These are phyloP conservation scores for Noctilio leporinus DNA, from an alignment of 2,113 vertebrate genomes.

Conservation along the genomic window DNA sequence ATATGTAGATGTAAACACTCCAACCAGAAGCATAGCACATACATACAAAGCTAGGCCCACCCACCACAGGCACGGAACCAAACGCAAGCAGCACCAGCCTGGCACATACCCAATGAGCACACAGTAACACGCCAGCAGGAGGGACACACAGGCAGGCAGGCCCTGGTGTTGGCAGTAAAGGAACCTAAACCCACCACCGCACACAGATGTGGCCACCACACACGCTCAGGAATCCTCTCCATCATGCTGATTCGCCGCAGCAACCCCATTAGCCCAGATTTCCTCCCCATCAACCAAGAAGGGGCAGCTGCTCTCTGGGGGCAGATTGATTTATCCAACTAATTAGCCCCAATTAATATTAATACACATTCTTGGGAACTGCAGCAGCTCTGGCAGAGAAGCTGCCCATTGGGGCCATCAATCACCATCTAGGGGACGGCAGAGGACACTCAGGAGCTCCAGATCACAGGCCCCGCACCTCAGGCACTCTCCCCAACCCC, in stretches of 20 bases:
- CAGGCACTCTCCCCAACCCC: background rate
- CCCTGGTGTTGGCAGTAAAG: background rate
- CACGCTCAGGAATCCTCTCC: background rate
- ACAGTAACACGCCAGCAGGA: background rate
- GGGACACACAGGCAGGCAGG: background rate
- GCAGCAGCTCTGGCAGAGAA: conserved; percentile 50
- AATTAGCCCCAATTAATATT: conserved; percentile 76
- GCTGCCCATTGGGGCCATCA: conserved; percentile 52
- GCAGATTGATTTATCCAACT: conserved; percentile 75
- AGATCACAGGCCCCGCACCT: background rate
- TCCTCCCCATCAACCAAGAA: conserved; percentile 45
- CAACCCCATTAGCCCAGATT: conserved; percentile 50
- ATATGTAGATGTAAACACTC: background rate
- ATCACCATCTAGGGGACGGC: conserved; percentile 48
- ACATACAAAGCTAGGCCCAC: background rate
- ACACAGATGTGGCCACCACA: background rate
- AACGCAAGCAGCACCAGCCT: background rate
- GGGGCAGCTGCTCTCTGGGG: conserved; percentile 66
- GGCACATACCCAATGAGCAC: background rate
- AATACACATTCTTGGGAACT: conserved; percentile 66
- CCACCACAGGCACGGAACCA: background rate
- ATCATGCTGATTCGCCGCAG: background rate
- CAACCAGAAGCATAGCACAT: background rate
- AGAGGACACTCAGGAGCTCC: conserved; percentile 54
- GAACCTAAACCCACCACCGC: background rate